These are phyloP conservation scores for Siniperca undulata DNA, from an alignment of 2,797 vertebrate species.

Conservation along the genomic window DNA sequence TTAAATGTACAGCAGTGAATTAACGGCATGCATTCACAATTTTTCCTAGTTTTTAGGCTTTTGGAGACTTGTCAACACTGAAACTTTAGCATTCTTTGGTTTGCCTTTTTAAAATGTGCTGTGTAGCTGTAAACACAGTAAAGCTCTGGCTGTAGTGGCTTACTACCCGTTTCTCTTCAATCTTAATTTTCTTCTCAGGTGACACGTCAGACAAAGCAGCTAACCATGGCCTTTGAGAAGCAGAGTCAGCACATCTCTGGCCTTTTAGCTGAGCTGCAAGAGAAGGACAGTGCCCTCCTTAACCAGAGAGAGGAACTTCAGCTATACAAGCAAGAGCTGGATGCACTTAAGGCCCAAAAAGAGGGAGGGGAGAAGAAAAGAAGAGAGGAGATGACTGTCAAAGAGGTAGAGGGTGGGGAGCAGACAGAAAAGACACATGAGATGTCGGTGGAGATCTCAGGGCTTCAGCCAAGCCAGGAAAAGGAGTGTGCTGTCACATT, in stretches of 20 bases:
- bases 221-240: slow-evolving; percentile 86
- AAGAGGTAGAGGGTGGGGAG: slow-evolving; percentile 8
- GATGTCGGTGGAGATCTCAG: slow-evolving; percentile 4
- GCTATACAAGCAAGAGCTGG: slow-evolving; percentile 67
- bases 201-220: slow-evolving; percentile 85
- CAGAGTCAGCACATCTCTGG: slow-evolving; percentile 86
- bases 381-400: neutral
- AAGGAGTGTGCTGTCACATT: neutral
- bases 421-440: slow-evolving; percentile 15
- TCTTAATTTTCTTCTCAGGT: slow-evolving; percentile 66
- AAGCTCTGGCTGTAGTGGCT: neutral
- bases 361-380: slow-evolving; percentile 14
- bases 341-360: slow-evolving; percentile 48
- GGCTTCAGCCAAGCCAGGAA: slow-evolving; percentile 24
- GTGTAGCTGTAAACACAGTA: neutral
- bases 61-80: neutral
- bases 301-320: slow-evolving; percentile 79
- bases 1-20: slow-evolving; percentile 7
- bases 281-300: slow-evolving; percentile 79
- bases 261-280: slow-evolving; percentile 83
- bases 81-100: neutral
- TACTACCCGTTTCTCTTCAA: neutral
- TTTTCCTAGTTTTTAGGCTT: neutral
- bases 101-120: neutral
- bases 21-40: neutral